Base-by-base conservation (phyloP, 1,140 invertebrate genomes). In the Gonioctena quinquepunctata region DNA sequence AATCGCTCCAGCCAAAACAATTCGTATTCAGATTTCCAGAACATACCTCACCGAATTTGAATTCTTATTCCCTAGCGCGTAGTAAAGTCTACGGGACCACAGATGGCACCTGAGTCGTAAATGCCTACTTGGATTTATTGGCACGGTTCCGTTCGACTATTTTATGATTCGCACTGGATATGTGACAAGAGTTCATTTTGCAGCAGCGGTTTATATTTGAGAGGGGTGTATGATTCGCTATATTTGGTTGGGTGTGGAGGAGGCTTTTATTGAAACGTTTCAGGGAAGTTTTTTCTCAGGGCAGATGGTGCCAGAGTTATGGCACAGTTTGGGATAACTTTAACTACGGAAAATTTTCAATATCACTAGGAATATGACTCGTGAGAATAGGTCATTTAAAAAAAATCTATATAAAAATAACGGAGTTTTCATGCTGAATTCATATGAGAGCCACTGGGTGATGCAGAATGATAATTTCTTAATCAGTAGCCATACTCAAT, bases 101-200 rank as follows among this genome's bases (percentile, higher is more conserved):
- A 72, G 71, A 72, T 72, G 71, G 67, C 71, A 72, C 71, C 71
- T 72, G 71, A 49, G 67, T 72, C 66, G 67, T 72, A 69, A 69
- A 65, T 48, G 71, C 71, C 62, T 69, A 60, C 48, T 68, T 42
- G 26, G 66, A 72, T 72, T 72, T 72, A 72, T 72, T 22, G 23
- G 52, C 50, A 22, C 19, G 57, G 59, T 56, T 66, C 70, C 26
- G 68, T 64, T 49, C 19, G 42, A 22, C 23, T 65, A 50, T 23
- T 69, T 59, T 66, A 72, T 64, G 67, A 66, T 66, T 19, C 42
- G 62, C 56, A 59, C 27, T 33, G 56, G 57, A 72, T 72, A 68
- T 72, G 71, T 69, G 71, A 72, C 71, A 66, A 66, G 66, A 72
- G 71, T 42, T 42, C 33, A 42, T 42, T 71, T 67, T 59, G 66